A percentile compares a stretch with the other conserved stretches of the same genome.
Conservation (phyloP, 2,797 vertebrate genomes). For the Phrynocephalus vlangalii region DNA sequence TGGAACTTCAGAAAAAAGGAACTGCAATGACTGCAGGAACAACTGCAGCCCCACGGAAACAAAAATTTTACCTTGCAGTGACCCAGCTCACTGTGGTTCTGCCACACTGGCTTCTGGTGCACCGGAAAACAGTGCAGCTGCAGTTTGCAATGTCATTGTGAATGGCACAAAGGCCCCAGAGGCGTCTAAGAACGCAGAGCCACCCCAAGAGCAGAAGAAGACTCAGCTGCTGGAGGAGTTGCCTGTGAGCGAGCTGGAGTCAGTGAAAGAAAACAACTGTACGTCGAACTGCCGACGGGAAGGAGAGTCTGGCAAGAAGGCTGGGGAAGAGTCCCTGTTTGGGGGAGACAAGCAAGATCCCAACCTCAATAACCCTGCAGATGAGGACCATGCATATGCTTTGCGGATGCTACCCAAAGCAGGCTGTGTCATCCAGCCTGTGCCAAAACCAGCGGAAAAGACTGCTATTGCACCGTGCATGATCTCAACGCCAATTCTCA, state of each 20-base stretch:
- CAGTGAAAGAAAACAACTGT: conserved; percentile 97
- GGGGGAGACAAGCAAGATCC: conserved; percentile 90
- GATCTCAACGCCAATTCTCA: conserved; percentile 89
- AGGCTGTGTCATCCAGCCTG: conserved; percentile 98
- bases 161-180: conserved; percentile 87
- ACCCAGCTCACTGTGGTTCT: conserved; percentile 80
- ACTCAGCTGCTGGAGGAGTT: conserved; percentile 77
- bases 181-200: conserved; percentile 79
- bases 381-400: conserved; percentile 95
- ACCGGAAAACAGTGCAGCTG: conserved; percentile 78
- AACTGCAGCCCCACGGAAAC: conserved; percentile 81
- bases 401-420: conserved; percentile 93
- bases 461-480: conserved; percentile 92
- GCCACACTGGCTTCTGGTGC: conserved; percentile 73
- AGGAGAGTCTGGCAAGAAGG: conserved; percentile 86
- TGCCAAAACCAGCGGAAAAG: conserved; percentile 96
- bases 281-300: conserved; percentile 83
- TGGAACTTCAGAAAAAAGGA: conserved; percentile 81
- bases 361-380: conserved; percentile 89
- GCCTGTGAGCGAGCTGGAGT: conserved; percentile 89
- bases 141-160: conserved; percentile 95
- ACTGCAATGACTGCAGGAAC: conserved; percentile 83
- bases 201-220: conserved; percentile 78
- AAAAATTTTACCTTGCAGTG: conserved; percentile 77
- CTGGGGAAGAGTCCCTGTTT: conserved; percentile 83